Evolutionary conservation across 2,113 vertebrate species (phyloP), one percentile per base, ranked within the genome.

Genomic region (Choloepus hoffmanni): DNA sequence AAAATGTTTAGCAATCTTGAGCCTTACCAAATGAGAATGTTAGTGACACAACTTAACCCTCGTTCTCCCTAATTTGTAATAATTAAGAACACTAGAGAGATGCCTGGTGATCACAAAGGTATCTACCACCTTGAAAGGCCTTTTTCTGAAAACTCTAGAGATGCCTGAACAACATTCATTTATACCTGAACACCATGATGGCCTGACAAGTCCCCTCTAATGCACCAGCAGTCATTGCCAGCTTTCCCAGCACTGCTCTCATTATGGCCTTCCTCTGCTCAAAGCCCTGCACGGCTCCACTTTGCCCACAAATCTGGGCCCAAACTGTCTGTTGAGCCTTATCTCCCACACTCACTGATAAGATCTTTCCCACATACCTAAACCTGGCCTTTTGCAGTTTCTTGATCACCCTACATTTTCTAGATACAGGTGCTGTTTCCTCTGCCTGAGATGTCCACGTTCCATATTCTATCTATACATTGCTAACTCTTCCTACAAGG

Each of bases 1-100:
- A 68, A 81, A 63, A 85, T 73, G 43, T 84, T 84, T 40, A 93
- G 95, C 65, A 89, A 65, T 60, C 82, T 33, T 63, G 89, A 62
- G n/a, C 63, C 26, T 89, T 33, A 93, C 78, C 62, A 18, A 72
- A 68, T 74, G 60, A 73, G 62, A 77, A 92, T 33, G 63, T 65
- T 78, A 72, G 3, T 36, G 58, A 78, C 48, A 79, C 24, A 86
- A 58, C 65, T 95, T 72, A 91, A 70, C 53, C 24, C 58, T 79
- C 50, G 26, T 24, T 48, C 30, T 76, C 36, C 62, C 65, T 78
- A 62, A 68, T 9, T 63, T 68, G 3, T 58, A 83, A 58, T 85
- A 90, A 45, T 74, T 76, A 79, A 67, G 72, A 79, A 65, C 33
- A 60, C 19, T 5, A 8, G 14, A 28, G 30, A 90, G 53, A 65